Evolutionary conservation across 2,113 vertebrate genomes (phyloP).

Genomic region (Eulemur rufifrons): DNA sequence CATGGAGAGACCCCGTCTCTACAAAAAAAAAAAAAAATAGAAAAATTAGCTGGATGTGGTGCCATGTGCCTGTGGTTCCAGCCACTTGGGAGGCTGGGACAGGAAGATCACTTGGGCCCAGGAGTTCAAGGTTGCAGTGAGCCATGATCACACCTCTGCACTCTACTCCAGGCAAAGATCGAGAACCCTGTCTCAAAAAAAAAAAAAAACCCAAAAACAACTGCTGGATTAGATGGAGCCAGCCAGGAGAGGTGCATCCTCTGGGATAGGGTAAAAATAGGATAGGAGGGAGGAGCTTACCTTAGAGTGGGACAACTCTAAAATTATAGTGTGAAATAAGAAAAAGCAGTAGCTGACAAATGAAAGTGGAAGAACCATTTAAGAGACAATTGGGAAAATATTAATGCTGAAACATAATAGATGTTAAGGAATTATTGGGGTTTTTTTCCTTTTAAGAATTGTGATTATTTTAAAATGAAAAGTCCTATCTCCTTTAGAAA

Average conservation of each 20-base stretch:
- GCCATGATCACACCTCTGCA: too few species aligned
- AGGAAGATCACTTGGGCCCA: too few species aligned
- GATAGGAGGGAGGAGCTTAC: not conserved
- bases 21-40: too few species aligned
- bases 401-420: not conserved
- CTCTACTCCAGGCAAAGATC: not conserved
- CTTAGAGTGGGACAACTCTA: not conserved
- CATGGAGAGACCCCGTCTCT: too few species aligned
- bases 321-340: not conserved
- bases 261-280: not conserved
- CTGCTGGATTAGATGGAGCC: not conserved
- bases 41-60: too few species aligned
- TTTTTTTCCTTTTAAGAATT: not conserved
- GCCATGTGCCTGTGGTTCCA: too few species aligned
- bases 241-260: not conserved
- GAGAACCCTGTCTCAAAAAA: too few species aligned
- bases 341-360: not conserved
- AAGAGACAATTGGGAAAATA: not conserved
- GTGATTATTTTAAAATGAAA: not conserved
- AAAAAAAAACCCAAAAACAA: too few species aligned
- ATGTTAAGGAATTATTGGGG: not conserved
- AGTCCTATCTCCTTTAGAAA: not conserved
- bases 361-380: not conserved
- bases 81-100: too few species aligned
- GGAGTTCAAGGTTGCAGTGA: too few species aligned